phyloP scores from a whole-genome alignment of 1,140 invertebrate species.

The Drosophila kanapiae region DNA sequence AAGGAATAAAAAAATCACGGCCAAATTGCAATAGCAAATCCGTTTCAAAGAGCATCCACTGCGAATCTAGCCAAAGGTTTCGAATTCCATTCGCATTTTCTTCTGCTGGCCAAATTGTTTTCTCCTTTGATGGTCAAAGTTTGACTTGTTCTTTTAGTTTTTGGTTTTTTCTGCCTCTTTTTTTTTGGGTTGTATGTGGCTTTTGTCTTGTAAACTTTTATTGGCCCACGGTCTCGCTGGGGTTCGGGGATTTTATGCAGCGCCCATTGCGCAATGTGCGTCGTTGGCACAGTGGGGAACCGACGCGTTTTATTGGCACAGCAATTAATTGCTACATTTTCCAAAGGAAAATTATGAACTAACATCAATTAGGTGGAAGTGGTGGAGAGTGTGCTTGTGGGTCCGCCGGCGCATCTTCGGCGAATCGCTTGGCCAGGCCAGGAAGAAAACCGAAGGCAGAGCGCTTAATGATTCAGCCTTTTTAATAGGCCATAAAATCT shows the following conservation, averaged over 20 bases:
- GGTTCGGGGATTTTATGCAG: constrained; percentile 43
- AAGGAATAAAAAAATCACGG: constrained; percentile 15
- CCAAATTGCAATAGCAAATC: constrained; percentile 21
- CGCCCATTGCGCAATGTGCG: constrained; percentile 77
- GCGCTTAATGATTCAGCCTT: constrained; percentile 80
- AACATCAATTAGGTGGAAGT: constrained; percentile 79
- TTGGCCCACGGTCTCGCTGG: constrained; percentile 50
- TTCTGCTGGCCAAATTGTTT: constrained; percentile 33
- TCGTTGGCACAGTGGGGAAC: constrained; percentile 73
- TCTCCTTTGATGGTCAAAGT: constrained; percentile 36
- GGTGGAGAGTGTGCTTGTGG: constrained; percentile 19
- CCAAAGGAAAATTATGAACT: constrained; percentile 83
- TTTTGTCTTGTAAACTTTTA: constrained; percentile 81
- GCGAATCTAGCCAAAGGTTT: constrained; percentile 27
- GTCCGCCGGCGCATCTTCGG: constrained; percentile 1
- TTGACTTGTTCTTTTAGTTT: constrained; percentile 16
- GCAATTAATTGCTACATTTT: constrained; percentile 84
- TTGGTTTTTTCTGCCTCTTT: constrained; percentile 4
- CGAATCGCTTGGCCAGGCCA: constrained; percentile 32
- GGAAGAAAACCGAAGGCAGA: constrained; percentile 50
- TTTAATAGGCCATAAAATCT: constrained; percentile 82
- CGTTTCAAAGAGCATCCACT: constrained; percentile 34
- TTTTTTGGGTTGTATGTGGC: constrained; percentile 19
- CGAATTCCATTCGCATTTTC: constrained; percentile 35
- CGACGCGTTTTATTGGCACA: constrained; percentile 81